Evolutionary conservation across 2,797 vertebrate genomes (phyloP).

Genomic region (Microctenopoma stevenorrisi): DNA sequence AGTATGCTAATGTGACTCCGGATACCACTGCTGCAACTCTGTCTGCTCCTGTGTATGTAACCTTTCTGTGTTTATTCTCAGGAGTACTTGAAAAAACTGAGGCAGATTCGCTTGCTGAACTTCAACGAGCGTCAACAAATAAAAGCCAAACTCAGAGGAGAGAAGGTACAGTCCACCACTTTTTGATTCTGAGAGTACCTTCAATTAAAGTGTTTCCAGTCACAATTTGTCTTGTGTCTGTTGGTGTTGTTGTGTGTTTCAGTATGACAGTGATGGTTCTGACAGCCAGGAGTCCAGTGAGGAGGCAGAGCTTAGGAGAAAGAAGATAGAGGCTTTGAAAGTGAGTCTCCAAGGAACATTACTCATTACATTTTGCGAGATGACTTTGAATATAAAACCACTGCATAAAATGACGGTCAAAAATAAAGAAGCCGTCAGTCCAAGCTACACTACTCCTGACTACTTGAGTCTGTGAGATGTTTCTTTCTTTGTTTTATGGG

Average conservation of each 20-base stretch:
- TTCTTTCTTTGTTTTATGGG: background rate
- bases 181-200: slow-evolving; percentile 1
- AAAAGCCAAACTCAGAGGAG: slow-evolving; percentile 95
- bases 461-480: background rate
- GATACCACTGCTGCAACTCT: background rate
- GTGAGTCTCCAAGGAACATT: slow-evolving; percentile 69
- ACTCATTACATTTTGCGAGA: background rate
- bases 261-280: slow-evolving; percentile 88
- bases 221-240: slow-evolving; percentile 10
- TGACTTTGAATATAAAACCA: background rate
- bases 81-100: slow-evolving; percentile 94
- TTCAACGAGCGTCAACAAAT: slow-evolving; percentile 98
- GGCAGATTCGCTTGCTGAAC: slow-evolving; percentile 97
- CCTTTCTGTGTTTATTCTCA: slow-evolving; percentile 68
- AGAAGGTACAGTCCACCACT: slow-evolving; percentile 84
- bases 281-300: slow-evolving; percentile 90
- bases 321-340: slow-evolving; percentile 92
- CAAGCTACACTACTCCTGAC: background rate
- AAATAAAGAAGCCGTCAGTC: background rate
- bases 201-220: slow-evolving; percentile 17
- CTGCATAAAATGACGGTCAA: background rate
- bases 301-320: slow-evolving; percentile 88
- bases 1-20: slow-evolving; percentile 4
- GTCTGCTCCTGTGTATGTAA: background rate
- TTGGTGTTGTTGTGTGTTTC: slow-evolving; percentile 51